Conservation (phyloP, 1,140 invertebrate genomes). For the Lasioglossum baleicum region DNA sequence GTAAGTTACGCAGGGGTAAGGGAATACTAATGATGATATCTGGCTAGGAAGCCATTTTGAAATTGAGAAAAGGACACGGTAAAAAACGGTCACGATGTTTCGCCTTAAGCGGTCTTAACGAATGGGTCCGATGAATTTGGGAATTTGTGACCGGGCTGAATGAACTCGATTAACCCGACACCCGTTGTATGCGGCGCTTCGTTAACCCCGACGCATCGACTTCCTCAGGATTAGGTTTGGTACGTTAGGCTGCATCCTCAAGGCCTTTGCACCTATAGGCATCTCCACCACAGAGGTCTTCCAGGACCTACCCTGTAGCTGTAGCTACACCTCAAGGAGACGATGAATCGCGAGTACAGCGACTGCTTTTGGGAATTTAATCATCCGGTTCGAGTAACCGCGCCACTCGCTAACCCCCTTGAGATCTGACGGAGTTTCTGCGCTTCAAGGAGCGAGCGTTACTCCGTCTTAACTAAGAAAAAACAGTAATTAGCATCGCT, state of each 20-base stretch:
- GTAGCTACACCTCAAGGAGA: conserved; percentile 42
- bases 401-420: conserved; percentile 31
- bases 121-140: conserved; percentile 1
- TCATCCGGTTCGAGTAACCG: conserved; percentile 65
- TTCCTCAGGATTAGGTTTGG: conserved; percentile 62
- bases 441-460: conserved; percentile 2
- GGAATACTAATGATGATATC: too few relatives aligned
- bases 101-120: neutral
- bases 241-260: conserved; percentile 59
- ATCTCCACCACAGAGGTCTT: conserved; percentile 36
- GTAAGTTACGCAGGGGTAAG: too few relatives aligned
- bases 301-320: conserved; percentile 18
- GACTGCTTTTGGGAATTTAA: conserved; percentile 65
- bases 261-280: conserved; percentile 56
- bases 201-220: conserved; percentile 62
- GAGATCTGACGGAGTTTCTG: conserved; percentile 34
- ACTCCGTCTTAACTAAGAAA: neutral
- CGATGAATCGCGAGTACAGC: conserved; percentile 51
- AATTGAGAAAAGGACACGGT: too few relatives aligned
- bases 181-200: conserved; percentile 52
- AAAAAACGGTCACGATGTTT: too few relatives aligned
- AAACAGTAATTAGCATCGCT: conserved; percentile 29
- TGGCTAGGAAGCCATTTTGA: too few relatives aligned
- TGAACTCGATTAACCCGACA: conserved; percentile 53
- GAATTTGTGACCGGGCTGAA: conserved; percentile 15